Percentiles rank a stretch among this genome's conserved stretches.
Conservation (phyloP, 2,797 vertebrate genomes). For the Taenioides sp. region DNA sequence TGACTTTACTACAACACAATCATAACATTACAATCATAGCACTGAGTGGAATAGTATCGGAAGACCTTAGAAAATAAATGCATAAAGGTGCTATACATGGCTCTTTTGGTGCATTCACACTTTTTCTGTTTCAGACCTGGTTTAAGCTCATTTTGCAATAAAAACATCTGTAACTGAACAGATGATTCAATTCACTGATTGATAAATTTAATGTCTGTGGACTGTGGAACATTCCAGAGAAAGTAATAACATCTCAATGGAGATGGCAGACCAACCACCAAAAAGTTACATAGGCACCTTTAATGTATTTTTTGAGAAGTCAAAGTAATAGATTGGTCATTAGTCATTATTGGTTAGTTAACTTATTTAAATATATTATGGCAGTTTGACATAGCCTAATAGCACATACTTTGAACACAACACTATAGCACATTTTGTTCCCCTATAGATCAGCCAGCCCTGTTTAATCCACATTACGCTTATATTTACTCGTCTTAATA, state of each 20-base stretch:
- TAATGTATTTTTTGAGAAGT: not conserved
- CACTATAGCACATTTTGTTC: not conserved
- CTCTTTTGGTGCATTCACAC: too few relatives aligned
- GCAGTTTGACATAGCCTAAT: too few relatives aligned
- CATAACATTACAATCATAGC: not conserved
- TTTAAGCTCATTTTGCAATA: too few relatives aligned
- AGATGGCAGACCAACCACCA: not conserved
- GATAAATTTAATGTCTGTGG: not conserved
- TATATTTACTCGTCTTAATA: not conserved
- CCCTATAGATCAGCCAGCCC: not conserved
- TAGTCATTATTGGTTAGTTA: not conserved
- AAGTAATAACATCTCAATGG: not conserved
- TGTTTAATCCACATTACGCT: not conserved
- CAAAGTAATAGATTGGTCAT: not conserved
- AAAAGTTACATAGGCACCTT: not conserved
- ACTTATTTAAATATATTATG: too few relatives aligned
- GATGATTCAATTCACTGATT: too few relatives aligned
- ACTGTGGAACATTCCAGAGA: not conserved
- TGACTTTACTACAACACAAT: not conserved
- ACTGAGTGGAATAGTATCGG: not conserved
- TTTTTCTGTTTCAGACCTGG: too few relatives aligned
- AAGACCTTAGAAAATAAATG: too few relatives aligned
- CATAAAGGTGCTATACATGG: too few relatives aligned
- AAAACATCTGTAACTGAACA: too few relatives aligned
- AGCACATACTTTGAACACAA: not conserved